These are phyloP conservation scores for Platyscapa corneri DNA, from an alignment of 1,140 invertebrate species.

Conservation along the genomic window DNA sequence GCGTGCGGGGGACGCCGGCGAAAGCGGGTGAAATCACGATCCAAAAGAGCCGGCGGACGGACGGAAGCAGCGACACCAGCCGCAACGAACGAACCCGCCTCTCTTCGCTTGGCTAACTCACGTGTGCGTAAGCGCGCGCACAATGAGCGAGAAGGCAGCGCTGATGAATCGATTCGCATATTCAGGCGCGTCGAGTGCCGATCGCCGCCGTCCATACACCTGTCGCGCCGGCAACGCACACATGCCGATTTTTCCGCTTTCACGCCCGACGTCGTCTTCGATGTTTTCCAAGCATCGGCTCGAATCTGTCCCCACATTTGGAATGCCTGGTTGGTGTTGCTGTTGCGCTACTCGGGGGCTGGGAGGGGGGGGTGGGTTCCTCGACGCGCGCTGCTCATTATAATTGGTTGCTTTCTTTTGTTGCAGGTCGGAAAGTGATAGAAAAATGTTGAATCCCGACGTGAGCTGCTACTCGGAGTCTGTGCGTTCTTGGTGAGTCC, in stretches of 20 bases:
- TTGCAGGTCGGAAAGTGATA: slow-evolving; percentile 72
- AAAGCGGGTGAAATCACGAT: slow-evolving; percentile 5
- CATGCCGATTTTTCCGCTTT: slow-evolving; percentile 22
- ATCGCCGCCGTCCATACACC: neutral
- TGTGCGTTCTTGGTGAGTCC: slow-evolving; percentile 71
- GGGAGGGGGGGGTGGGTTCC: no score
- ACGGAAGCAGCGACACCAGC: neutral
- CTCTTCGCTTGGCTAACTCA: slow-evolving; percentile 28
- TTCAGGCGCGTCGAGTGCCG: slow-evolving; percentile 30
- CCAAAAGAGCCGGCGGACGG: neutral
- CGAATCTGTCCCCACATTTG: no score
- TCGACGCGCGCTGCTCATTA: no score
- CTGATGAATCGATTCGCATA: slow-evolving; percentile 41
- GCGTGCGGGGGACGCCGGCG: no score
- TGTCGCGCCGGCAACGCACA: slow-evolving; percentile 7
- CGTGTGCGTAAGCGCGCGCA: neutral
- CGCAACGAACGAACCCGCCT: neutral
- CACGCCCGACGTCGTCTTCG: neutral
- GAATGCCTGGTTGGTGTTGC: no score
- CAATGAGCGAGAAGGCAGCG: slow-evolving; percentile 28
- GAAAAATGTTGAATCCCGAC: slow-evolving; percentile 73
- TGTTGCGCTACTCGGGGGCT: no score
- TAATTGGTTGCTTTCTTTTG: no score
- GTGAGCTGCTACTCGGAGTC: slow-evolving; percentile 70
- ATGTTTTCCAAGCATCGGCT: no score